Evolutionary conservation across 2,113 vertebrate species (phyloP).

Genomic region (Neolamprologus kungweensis): DNA sequence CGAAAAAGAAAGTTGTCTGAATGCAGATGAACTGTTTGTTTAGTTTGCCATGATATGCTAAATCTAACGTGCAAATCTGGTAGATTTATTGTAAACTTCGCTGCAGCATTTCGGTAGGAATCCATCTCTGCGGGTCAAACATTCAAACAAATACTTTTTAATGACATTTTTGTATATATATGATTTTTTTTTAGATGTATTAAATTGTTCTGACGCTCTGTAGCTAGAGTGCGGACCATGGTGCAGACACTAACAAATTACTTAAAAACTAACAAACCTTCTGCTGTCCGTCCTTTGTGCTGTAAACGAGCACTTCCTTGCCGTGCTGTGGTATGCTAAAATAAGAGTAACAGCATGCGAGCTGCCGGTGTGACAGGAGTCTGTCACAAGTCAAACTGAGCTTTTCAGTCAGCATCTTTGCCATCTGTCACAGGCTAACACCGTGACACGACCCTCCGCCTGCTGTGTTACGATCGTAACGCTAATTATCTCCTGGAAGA

Average conservation of each 20-base stretch:
- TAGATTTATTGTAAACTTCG: neutral
- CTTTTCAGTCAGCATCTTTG: constrained; percentile 51
- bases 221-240: neutral
- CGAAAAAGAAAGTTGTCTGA: neutral
- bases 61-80: neutral
- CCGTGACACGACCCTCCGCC: neutral
- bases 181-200: neutral
- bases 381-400: constrained; percentile 35
- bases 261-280: constrained; percentile 61
- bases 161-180: neutral
- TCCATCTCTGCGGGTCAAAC: neutral
- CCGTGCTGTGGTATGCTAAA: constrained; percentile 69
- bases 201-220: neutral
- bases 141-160: neutral
- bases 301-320: constrained; percentile 72
- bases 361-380: constrained; percentile 63
- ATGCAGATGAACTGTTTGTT: neutral
- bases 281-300: neutral
- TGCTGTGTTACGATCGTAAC: neutral
- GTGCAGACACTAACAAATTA: neutral
- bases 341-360: constrained; percentile 63
- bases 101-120: neutral
- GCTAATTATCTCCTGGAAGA: neutral
- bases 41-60: neutral
- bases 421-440: neutral